Conservation (phyloP, 1,140 invertebrate species). For the Drosophila aff. region DNA sequence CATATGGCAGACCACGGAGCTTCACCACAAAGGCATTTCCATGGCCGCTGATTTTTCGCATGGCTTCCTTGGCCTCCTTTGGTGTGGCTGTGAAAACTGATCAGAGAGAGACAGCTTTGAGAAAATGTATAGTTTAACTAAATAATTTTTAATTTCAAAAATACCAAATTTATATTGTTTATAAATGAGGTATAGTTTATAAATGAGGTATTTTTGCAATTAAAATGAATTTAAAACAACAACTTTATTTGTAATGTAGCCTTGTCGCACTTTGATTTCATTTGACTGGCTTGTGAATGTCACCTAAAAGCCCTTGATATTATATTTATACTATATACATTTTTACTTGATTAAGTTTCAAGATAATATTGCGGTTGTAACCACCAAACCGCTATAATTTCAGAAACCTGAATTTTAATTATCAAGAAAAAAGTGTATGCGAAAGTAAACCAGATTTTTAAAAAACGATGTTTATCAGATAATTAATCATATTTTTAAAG, state of each 20-base stretch:
- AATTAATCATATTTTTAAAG: not conserved
- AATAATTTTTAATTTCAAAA: too few relatives aligned
- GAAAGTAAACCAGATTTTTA: not conserved
- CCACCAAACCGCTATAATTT: not conserved
- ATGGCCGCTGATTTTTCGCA: constrained; percentile 77
- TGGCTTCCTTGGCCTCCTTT: constrained; percentile 80
- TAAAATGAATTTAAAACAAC: not conserved
- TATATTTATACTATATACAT: not conserved
- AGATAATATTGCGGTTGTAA: constrained; percentile 4
- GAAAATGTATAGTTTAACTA: not conserved
- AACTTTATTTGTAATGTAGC: not conserved
- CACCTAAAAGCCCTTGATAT: not conserved
- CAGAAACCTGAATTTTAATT: not conserved
- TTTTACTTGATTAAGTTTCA: constrained; percentile 1
- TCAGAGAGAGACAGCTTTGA: not conserved
- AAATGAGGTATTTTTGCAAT: not conserved
- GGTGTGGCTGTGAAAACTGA: constrained; percentile 78
- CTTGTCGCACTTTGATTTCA: not conserved
- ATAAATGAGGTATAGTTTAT: not conserved
- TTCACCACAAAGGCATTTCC: constrained; percentile 79
- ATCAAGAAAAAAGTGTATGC: not conserved
- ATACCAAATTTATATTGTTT: too few relatives aligned
- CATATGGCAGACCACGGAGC: constrained; percentile 79
- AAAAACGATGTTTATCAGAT: not conserved
- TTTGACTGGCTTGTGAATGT: not conserved